Evolutionary conservation across 1,140 invertebrate genomes (phyloP).

Genomic region (Delia radicum): DNA sequence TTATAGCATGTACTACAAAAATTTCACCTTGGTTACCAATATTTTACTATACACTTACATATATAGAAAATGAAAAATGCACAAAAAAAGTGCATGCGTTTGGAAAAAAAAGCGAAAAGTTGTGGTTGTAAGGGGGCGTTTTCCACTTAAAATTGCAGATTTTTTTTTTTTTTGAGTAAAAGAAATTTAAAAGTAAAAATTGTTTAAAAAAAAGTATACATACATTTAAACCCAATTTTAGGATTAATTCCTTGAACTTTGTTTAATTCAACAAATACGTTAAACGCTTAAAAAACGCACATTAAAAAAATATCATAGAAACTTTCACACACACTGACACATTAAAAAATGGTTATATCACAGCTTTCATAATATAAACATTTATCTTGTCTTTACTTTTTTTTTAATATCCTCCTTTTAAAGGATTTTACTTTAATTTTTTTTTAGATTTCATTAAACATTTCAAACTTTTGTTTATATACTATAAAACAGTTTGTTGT

Average conservation of each 20-base stretch:
- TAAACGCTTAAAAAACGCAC: background rate
- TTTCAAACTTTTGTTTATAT: background rate
- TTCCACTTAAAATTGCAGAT: too few species aligned
- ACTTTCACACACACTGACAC: background rate
- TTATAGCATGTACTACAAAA: background rate
- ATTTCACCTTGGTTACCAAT: conserved; percentile 1
- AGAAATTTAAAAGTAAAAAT: too few species aligned
- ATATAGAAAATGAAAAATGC: background rate
- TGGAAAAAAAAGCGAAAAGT: background rate
- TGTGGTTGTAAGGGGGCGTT: background rate
- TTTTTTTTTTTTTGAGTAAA: too few species aligned
- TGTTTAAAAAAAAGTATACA: background rate
- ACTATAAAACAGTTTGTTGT: background rate
- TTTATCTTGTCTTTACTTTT: background rate
- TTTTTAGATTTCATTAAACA: background rate
- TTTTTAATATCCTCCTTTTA: background rate
- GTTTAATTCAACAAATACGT: background rate
- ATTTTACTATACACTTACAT: background rate
- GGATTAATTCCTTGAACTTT: background rate
- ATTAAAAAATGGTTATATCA: conserved; percentile 17
- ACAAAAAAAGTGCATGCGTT: background rate
- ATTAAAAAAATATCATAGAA: background rate
- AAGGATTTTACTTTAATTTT: background rate
- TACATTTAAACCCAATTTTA: background rate
- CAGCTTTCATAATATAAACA: conserved; percentile 9